A percentile compares a stretch with the other conserved stretches of the same genome.
Conservation (phyloP, 2,113 vertebrate species). For the Sebastes fasciatus region DNA sequence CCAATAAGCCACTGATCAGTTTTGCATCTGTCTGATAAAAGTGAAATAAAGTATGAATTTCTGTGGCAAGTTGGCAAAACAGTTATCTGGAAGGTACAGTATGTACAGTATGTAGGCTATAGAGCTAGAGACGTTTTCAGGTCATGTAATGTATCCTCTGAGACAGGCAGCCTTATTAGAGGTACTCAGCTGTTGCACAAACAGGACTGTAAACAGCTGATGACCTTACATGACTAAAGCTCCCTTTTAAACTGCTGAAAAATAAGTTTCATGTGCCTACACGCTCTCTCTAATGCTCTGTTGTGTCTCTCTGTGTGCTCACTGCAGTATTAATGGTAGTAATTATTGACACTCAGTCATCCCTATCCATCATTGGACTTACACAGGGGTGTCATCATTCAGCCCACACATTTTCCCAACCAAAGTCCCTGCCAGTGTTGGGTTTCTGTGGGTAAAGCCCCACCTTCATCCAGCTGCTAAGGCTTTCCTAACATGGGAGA, state of each 20-base stretch:
- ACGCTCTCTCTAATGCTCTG: neutral
- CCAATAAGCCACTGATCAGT: neutral
- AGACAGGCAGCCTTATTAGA: conserved; percentile 8
- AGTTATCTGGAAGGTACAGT: neutral
- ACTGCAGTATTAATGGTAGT: conserved; percentile 1
- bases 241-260: neutral
- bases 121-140: neutral
- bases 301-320: neutral
- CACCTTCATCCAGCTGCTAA: conserved; percentile 70
- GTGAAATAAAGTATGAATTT: neutral
- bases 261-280: neutral
- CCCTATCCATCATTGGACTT: conserved; percentile 53
- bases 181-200: neutral
- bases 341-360: conserved; percentile 33
- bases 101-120: neutral
- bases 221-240: neutral
- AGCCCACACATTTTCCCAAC: conserved; percentile 37
- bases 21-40: neutral
- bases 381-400: conserved; percentile 45
- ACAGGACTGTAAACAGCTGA: neutral
- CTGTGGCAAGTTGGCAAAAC: neutral
- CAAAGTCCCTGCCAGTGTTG: conserved; percentile 41
- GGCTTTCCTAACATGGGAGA: conserved; percentile 52
- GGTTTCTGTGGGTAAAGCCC: conserved; percentile 49
- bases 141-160: neutral